phyloP scores from a whole-genome alignment of 2,797 vertebrate genomes.

The Mormyrops boulengeri region DNA sequence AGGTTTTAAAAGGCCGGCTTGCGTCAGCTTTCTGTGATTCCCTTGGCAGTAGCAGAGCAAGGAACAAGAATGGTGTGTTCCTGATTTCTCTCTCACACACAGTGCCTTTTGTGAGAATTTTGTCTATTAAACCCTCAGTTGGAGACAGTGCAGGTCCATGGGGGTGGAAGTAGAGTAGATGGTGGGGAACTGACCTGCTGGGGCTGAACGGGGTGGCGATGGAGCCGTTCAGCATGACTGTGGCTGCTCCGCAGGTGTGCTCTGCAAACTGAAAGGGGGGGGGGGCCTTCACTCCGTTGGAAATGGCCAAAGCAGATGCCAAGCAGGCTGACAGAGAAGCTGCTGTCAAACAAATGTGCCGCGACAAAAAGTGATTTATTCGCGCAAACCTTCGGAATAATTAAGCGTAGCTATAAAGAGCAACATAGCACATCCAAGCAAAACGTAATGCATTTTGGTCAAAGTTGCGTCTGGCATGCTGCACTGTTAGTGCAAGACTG shows the following conservation, averaged over 20 bases:
- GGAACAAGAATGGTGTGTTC: neutral
- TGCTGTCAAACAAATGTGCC: neutral
- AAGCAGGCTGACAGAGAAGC: neutral
- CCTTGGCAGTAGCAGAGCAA: neutral
- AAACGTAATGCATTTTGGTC: neutral
- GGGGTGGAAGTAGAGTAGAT: neutral
- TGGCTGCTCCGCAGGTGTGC: conserved; percentile 48
- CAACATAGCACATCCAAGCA: neutral
- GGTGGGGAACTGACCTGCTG: conserved; percentile 36
- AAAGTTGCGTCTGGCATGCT: neutral
- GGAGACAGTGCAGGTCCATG: neutral
- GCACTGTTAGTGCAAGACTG: conserved; percentile 33
- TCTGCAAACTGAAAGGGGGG: conserved; percentile 50
- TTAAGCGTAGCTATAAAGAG: neutral
- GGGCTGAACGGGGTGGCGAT: conserved; percentile 39
- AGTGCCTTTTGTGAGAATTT: neutral
- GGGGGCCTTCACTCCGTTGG: neutral
- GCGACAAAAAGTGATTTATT: neutral
- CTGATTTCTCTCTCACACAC: neutral
- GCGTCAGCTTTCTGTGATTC: neutral
- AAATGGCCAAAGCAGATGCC: neutral
- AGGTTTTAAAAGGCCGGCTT: neutral
- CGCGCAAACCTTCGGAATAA: neutral
- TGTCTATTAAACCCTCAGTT: neutral
- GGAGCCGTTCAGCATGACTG: conserved; percentile 56